A percentile compares a stretch with the other conserved stretches of the same genome.
phyloP scores from a whole-genome alignment of 2,888 invertebrate genomes.

The Teinopalpus imperialis region DNA sequence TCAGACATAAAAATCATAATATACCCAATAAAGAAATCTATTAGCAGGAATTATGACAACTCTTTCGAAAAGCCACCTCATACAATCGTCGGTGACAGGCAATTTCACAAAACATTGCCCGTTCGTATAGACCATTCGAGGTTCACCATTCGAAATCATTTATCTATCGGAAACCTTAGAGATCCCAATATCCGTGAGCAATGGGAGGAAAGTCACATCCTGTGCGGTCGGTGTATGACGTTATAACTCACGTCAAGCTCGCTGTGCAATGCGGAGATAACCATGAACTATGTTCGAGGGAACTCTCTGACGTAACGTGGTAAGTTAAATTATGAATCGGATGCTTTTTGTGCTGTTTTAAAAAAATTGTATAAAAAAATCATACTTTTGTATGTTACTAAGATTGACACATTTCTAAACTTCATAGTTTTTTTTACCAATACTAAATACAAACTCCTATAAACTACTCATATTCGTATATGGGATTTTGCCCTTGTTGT shows the following conservation, averaged over 20 bases:
- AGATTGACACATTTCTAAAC: no score
- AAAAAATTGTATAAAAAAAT: no score
- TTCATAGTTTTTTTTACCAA: no score
- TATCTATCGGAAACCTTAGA: constrained; percentile 38
- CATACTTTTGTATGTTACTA: no score
- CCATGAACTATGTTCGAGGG: constrained; percentile 15
- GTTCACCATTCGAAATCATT: constrained; percentile 30
- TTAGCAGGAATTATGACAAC: constrained; percentile 18
- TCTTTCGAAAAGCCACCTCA: constrained; percentile 13
- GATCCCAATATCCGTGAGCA: constrained; percentile 41
- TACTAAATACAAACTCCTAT: no score
- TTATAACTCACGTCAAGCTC: constrained; percentile 52
- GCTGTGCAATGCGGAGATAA: constrained; percentile 33
- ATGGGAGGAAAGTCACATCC: constrained; percentile 39
- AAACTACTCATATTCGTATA: no score
- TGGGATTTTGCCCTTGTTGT: no score
- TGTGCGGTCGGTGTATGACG: constrained; percentile 39
- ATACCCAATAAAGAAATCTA: no score
- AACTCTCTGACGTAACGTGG: constrained; percentile 3
- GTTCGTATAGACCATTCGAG: constrained; percentile 11
- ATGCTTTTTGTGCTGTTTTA: neutral
- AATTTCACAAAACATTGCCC: constrained; percentile 22
- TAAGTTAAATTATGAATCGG: constrained; percentile 11
- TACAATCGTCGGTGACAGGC: constrained; percentile 14
- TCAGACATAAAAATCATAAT: no score